A percentile compares a stretch with the other conserved stretches of the same genome.
Conservation (phyloP, 1,140 invertebrate species). For the Lepidostoma basale region DNA sequence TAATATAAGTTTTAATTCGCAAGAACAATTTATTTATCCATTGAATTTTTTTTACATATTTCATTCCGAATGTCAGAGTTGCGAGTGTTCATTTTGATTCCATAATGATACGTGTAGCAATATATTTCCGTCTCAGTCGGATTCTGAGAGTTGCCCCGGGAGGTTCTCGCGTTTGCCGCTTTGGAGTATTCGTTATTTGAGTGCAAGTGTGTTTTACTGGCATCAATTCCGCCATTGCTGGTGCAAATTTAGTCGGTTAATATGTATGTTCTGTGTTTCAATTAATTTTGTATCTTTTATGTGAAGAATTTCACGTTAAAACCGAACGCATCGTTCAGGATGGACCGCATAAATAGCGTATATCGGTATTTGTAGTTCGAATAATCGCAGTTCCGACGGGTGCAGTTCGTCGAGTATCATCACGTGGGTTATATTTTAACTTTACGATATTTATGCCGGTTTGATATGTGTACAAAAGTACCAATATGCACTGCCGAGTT, state of each 20-base stretch:
- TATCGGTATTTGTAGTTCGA: slow-evolving; percentile 17
- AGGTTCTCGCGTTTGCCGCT: slow-evolving; percentile 26
- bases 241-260: slow-evolving; percentile 13
- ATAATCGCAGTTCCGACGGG: slow-evolving; percentile 34
- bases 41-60: not conserved
- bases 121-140: slow-evolving; percentile 37
- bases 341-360: slow-evolving; percentile 20
- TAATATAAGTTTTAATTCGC: not conserved
- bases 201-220: slow-evolving; percentile 34
- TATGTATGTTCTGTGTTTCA: not conserved
- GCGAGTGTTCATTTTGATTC: slow-evolving; percentile 25
- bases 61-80: not conserved
- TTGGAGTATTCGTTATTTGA: slow-evolving; percentile 31
- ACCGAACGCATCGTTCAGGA: slow-evolving; percentile 2
- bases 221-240: slow-evolving; percentile 38
- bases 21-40: not conserved
- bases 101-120: slow-evolving; percentile 25
- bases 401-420: slow-evolving; percentile 27
- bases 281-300: not conserved
- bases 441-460: slow-evolving; percentile 27
- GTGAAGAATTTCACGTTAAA: not conserved
- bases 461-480: not conserved
- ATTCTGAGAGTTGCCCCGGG: slow-evolving; percentile 17
- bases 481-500: not conserved
- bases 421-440: slow-evolving; percentile 36